A percentile compares a stretch with the other conserved stretches of the same genome.
Conservation (phyloP, 1,140 invertebrate genomes). For the Grapholita molesta region DNA sequence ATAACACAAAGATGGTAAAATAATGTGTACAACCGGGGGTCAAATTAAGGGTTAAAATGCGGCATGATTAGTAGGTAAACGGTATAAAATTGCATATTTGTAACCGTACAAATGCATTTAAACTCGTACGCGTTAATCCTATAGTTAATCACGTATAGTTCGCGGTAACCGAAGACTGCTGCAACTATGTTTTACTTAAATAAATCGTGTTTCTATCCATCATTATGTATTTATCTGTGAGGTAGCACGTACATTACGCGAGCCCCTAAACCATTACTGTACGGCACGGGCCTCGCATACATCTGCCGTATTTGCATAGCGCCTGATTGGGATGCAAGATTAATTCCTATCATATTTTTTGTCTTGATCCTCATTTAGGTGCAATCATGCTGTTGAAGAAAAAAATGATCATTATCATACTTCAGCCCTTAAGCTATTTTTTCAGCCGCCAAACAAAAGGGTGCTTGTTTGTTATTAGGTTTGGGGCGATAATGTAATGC, state of each 20-base stretch:
- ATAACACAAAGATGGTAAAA: too few relatives aligned
- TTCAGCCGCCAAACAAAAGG: conserved; percentile 73
- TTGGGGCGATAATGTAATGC: conserved; percentile 75
- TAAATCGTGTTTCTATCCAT: neutral
- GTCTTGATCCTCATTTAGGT: conserved; percentile 70
- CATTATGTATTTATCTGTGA: neutral
- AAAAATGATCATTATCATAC: conserved; percentile 76
- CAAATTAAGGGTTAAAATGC: too few relatives aligned
- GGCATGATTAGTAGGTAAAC: too few relatives aligned
- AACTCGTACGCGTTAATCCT: too few relatives aligned
- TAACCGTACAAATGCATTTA: too few relatives aligned
- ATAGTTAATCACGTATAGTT: too few relatives aligned
- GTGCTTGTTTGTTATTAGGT: conserved; percentile 72
- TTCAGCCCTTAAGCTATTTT: conserved; percentile 77
- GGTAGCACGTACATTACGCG: neutral
- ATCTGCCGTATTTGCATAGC: conserved; percentile 73
- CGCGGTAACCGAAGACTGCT: too few relatives aligned
- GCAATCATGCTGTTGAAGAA: conserved; percentile 62
- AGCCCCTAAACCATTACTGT: conserved; percentile 31
- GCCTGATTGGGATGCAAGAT: conserved; percentile 67
- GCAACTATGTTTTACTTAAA: neutral
- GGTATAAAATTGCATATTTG: too few relatives aligned
- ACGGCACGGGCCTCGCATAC: conserved; percentile 35
- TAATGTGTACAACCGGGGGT: too few relatives aligned
- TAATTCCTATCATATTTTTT: conserved; percentile 73